Evolutionary conservation across 2,888 invertebrate species (phyloP).

Genomic region (Gibbula magus): DNA sequence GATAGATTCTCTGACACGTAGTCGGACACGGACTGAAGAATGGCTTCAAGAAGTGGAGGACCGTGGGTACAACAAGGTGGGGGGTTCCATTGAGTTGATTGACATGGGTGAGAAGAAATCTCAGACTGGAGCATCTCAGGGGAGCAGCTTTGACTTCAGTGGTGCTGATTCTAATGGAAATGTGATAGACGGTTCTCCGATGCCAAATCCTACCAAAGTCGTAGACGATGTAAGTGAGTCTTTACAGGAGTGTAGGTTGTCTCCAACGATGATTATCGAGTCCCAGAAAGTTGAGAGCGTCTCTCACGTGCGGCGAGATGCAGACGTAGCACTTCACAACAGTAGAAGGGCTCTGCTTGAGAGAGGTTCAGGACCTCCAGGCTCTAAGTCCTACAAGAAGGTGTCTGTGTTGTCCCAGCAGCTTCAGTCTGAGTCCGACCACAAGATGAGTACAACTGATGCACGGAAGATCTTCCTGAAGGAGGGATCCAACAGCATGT

Average conservation of each 20-base stretch:
- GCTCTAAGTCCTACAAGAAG: background rate
- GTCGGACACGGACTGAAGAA: background rate
- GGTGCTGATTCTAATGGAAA: background rate
- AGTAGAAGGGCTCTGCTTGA: background rate
- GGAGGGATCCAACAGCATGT: slow-evolving; percentile 66
- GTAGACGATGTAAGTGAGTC: slow-evolving; percentile 7
- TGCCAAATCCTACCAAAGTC: background rate
- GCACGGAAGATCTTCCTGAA: slow-evolving; percentile 52
- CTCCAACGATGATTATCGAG: slow-evolving; percentile 50
- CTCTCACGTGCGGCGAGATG: slow-evolving; percentile 42
- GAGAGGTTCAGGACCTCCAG: background rate
- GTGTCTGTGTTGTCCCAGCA: slow-evolving; percentile 45
- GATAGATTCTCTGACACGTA: background rate
- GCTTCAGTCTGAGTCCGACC: slow-evolving; percentile 29
- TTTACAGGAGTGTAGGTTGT: slow-evolving; percentile 49
- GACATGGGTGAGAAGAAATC: slow-evolving; percentile 1
- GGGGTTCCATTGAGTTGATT: slow-evolving; percentile 16
- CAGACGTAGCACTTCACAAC: background rate
- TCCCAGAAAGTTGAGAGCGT: slow-evolving; percentile 50
- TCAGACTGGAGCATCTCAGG: background rate
- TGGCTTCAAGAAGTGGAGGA: background rate
- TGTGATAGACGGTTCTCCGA: background rate
- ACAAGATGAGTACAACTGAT: slow-evolving; percentile 33
- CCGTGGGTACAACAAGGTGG: background rate
- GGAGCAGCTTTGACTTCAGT: background rate